Conservation (phyloP, 1,140 invertebrate species). For the Cherax destructor region DNA sequence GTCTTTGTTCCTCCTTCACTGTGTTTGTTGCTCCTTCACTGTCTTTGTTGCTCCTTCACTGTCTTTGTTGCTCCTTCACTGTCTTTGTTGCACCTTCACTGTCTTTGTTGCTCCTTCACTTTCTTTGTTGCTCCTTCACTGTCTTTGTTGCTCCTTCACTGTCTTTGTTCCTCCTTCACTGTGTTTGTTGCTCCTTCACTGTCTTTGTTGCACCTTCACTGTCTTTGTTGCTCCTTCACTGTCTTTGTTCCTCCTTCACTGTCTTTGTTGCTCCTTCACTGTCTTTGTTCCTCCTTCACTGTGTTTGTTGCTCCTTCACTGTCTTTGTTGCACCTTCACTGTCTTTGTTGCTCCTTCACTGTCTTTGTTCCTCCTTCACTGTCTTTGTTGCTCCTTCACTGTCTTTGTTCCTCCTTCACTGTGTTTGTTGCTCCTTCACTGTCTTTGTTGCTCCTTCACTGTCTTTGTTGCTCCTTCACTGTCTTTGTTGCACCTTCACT, state of each 20-base stretch:
- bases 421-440: too few species aligned
- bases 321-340: too few species aligned
- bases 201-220: background rate
- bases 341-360: too few species aligned
- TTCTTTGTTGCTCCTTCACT: too few species aligned
- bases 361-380: background rate
- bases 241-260: background rate
- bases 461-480: background rate
- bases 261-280: background rate
- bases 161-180: background rate
- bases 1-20: too few species aligned
- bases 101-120: too few species aligned
- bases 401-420: background rate
- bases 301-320: too few species aligned
- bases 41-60: background rate
- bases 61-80: too few species aligned
- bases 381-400: background rate
- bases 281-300: background rate
- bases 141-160: background rate
- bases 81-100: background rate
- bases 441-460: background rate
- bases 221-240: too few species aligned
- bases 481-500: background rate
- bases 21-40: background rate
- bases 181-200: background rate